phyloP scores from a whole-genome alignment of 2,797 vertebrate genomes.

The Molossus molossus region DNA sequence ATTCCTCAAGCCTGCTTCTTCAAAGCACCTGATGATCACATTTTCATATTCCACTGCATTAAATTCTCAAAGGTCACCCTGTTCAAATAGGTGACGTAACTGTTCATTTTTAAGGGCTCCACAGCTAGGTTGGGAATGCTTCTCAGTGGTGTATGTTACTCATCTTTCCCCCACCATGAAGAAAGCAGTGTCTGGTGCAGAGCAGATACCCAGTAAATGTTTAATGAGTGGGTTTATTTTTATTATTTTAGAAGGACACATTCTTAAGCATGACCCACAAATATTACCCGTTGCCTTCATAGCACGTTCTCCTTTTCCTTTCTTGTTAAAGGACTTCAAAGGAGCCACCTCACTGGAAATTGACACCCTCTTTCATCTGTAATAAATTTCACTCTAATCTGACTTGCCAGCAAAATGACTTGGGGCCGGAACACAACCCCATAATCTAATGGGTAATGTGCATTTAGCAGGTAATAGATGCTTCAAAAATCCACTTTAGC shows the following conservation, averaged over 20 bases:
- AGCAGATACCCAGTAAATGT: not conserved
- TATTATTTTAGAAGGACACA: slow-evolving; percentile 55
- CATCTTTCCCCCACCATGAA: not conserved
- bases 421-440: slow-evolving; percentile 45
- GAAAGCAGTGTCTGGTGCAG: slow-evolving; percentile 24
- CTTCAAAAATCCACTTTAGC: slow-evolving; percentile 75
- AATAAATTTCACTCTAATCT: slow-evolving; percentile 77
- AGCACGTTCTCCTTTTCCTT: slow-evolving; percentile 52
- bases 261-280: slow-evolving; percentile 55
- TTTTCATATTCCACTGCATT: slow-evolving; percentile 23
- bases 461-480: slow-evolving; percentile 78
- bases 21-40: not conserved
- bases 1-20: slow-evolving; percentile 17
- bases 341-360: slow-evolving; percentile 31
- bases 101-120: not conserved
- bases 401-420: slow-evolving; percentile 78
- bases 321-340: slow-evolving; percentile 46
- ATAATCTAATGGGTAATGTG: slow-evolving; percentile 72
- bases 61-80: slow-evolving; percentile 9
- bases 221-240: not conserved
- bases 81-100: not conserved
- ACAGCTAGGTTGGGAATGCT: not conserved
- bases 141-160: not conserved
- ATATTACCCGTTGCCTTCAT: slow-evolving; percentile 71
- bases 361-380: slow-evolving; percentile 70